Base-by-base conservation (phyloP, 2,797 vertebrate species). In the Amphiprion clarkii region DNA sequence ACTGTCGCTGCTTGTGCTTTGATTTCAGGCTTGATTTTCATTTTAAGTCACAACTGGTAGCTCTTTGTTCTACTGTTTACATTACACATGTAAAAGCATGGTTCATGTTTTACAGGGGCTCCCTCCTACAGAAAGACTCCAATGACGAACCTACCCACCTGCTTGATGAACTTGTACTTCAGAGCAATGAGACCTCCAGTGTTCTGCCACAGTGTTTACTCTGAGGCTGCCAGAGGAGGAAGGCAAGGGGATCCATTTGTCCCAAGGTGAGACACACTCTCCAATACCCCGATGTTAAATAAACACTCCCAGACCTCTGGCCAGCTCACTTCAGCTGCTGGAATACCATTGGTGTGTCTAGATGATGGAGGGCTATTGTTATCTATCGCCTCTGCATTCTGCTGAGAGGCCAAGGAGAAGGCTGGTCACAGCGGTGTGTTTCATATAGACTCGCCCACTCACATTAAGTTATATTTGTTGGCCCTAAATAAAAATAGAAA, bases 401-500 rank as follows among this genome's bases (percentile, higher is more conserved):
- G 81, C 87, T 73, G 82, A 79, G 88, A 83, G 92, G 87, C 88
- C 88, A 79, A 85, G 78, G 81, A 82, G 86, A 86, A 69, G 86
- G 72, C 76, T 69, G 74, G 79, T 82, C 83, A 74, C 63, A 55
- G 63, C 55, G 51, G 56, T 68, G 23, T 27, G 82, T 72, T 85
- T 78, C 89, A 88, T 83, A 92, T 85, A 80, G 89, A 81, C 87
- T 92, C 82, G 69, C 91, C 90, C 89, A 90, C 92, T 86, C 80
- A 2, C 81, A 83, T 88, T 85, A 87, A 81, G 82, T 75, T 76
- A 46, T 86, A 89, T 90, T 89, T 83, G 82, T 93, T 88, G 90
- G 79, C 58, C 88, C 93, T 93, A 95, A 96, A 95, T 93, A 95
- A 95, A 95, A 91, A 92, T 88, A 91, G 90, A 84, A 94, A 92